Base-by-base conservation (phyloP, 2,113 vertebrate species). In the Cranoglanis bouderius region DNA sequence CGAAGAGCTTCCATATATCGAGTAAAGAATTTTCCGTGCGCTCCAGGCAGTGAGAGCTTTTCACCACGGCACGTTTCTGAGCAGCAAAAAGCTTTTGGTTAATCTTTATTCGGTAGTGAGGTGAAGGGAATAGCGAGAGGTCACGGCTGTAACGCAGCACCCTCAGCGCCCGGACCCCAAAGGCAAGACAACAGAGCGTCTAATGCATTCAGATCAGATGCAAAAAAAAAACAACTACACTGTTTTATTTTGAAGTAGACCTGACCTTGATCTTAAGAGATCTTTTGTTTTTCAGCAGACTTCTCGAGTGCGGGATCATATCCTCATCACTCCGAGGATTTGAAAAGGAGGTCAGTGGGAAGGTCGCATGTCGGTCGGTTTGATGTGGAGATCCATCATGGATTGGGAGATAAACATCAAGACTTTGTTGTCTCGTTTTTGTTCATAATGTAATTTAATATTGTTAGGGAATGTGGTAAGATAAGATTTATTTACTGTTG, bases 211-310 rank as follows among this genome's bases (percentile, higher is more conserved):
- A 84, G 40, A 85, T 87, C 85, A 32, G 74, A 82, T 80, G 21
- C 24, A 29, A n/a, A 80, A 57, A 63, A 86, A 88, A 46, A 4
- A 46, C 5, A 46, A 0, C 43, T n/a, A 80, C 77, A n/a, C 24
- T 9, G 29, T 32, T 83, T 67, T 86, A 32, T 84, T 87, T 32
- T 46, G 29, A 53, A 21, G 3, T n/a, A 81, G 40, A 85, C 18
- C 16, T 72, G 63, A 87, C 88, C 85, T 85, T 91, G 90, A 85
- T 82, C 86, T 84, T 53, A 87, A 74, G 53, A 38, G 61, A 35
- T 85, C 87, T 65, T 81, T 18, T 18, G 5, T 29, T 77, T 63
- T 81, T 53, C 16, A 35, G 49, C 49, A 72, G 43, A 6, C 59
- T 59, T 82, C n/a, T 32, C 4, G 3, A 77, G 38, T 49, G 32